Conservation (phyloP, 1,140 invertebrate genomes). For the Hesperophylax magnus region DNA sequence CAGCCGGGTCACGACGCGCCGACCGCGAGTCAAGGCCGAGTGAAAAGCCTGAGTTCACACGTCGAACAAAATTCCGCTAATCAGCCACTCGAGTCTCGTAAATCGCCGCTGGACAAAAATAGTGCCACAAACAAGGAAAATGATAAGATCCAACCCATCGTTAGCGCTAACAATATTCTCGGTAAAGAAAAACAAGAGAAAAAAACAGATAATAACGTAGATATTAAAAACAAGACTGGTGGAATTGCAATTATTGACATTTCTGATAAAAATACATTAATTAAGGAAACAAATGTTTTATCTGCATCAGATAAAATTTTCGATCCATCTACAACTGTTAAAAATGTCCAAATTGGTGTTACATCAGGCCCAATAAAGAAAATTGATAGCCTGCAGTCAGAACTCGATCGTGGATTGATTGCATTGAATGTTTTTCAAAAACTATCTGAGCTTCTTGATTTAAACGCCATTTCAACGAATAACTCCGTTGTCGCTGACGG, state of each 20-base stretch:
- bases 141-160: not conserved
- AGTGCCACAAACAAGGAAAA: not conserved
- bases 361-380: too few relatives aligned
- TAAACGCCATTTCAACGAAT: not conserved
- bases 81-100: not conserved
- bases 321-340: too few relatives aligned
- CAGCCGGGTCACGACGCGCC: conserved; percentile 11
- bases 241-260: too few relatives aligned
- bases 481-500: too few relatives aligned
- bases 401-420: conserved; percentile 15
- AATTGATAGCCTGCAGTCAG: not conserved
- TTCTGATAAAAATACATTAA: too few relatives aligned
- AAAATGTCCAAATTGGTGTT: too few relatives aligned
- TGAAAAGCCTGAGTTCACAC: conserved; percentile 19
- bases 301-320: too few relatives aligned
- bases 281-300: too few relatives aligned
- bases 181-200: not conserved
- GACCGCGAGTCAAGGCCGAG: conserved; percentile 15
- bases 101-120: not conserved
- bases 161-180: not conserved
- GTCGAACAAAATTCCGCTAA: not conserved
- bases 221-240: not conserved
- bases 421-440: conserved; percentile 28
- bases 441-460: conserved; percentile 10
- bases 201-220: not conserved